Evolutionary conservation across 2,888 invertebrate species (phyloP).

Genomic region (Apotomis betuletana): DNA sequence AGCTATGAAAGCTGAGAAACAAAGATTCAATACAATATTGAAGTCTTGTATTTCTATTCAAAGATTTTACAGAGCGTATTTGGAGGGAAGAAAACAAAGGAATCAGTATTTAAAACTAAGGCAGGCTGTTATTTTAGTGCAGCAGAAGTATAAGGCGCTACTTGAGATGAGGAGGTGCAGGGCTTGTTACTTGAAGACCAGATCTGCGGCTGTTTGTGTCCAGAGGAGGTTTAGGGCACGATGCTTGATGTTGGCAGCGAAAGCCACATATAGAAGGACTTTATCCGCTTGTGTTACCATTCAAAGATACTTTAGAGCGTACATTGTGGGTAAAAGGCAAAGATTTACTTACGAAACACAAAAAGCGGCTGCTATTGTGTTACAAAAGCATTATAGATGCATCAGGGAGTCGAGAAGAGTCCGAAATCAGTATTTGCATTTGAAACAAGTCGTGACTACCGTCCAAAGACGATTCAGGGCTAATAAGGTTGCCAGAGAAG

Average conservation of each 20-base stretch:
- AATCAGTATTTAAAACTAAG: slow-evolving; percentile 61
- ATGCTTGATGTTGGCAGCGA: slow-evolving; percentile 61
- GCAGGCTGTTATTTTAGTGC: slow-evolving; percentile 55
- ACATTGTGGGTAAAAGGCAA: slow-evolving; percentile 17
- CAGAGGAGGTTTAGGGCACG: slow-evolving; percentile 71
- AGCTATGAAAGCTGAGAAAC: slow-evolving; percentile 62
- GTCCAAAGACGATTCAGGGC: slow-evolving; percentile 69
- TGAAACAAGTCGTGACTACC: slow-evolving; percentile 55
- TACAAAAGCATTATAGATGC: slow-evolving; percentile 64
- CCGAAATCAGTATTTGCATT: slow-evolving; percentile 55
- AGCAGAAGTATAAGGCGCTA: slow-evolving; percentile 64
- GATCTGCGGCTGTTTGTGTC: slow-evolving; percentile 51
- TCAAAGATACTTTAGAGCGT: slow-evolving; percentile 67
- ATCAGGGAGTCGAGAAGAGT: slow-evolving; percentile 42
- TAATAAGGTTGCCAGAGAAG: slow-evolving; percentile 52
- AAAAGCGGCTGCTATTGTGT: slow-evolving; percentile 41
- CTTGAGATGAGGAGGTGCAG: slow-evolving; percentile 60
- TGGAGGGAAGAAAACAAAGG: slow-evolving; percentile 56
- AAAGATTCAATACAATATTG: slow-evolving; percentile 62
- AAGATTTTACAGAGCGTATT: slow-evolving; percentile 62
- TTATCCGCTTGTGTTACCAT: slow-evolving; percentile 57
- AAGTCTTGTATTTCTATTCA: slow-evolving; percentile 71
- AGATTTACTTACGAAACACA: slow-evolving; percentile 39
- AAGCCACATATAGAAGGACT: slow-evolving; percentile 59
- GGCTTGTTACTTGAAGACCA: slow-evolving; percentile 54